Conservation (phyloP, 2,113 vertebrate genomes). For the Ophiodon elongatus region DNA sequence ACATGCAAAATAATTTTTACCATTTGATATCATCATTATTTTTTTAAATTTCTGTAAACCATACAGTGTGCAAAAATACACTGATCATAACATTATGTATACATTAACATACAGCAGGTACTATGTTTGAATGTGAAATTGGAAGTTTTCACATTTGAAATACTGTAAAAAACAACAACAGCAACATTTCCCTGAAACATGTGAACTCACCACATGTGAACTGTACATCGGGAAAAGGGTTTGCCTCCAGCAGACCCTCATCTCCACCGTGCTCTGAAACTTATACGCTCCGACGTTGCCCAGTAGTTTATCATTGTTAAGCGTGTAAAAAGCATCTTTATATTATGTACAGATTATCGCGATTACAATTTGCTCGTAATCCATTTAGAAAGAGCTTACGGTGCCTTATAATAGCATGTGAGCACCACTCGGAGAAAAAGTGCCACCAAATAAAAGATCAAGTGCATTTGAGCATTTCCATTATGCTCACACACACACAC, state of each 20-base stretch:
- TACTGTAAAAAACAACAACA: neutral
- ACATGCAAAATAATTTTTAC: neutral
- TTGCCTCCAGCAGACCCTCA: neutral
- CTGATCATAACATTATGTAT: neutral
- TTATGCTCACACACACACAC: conserved; percentile 3
- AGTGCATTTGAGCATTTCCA: conserved; percentile 64
- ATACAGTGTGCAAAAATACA: neutral
- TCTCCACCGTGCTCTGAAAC: neutral
- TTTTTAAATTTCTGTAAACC: too few relatives aligned
- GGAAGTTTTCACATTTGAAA: neutral
- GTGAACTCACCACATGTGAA: neutral
- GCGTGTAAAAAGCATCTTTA: conserved; percentile 44
- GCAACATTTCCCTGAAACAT: neutral
- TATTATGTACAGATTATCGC: conserved; percentile 56
- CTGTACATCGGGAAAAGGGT: neutral
- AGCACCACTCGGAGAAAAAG: conserved; percentile 64
- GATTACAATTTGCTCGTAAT: conserved; percentile 65
- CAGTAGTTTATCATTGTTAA: conserved; percentile 36
- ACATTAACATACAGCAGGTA: neutral
- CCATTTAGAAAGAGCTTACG: conserved; percentile 63
- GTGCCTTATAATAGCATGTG: conserved; percentile 61
- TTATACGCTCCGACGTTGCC: neutral
- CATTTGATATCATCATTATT: neutral
- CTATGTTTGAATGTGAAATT: neutral
- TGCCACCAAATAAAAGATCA: conserved; percentile 72